Evolutionary conservation across 2,113 vertebrate genomes (phyloP), one percentile per base, ranked within the genome.

Genomic region (Sander lucioperca): DNA sequence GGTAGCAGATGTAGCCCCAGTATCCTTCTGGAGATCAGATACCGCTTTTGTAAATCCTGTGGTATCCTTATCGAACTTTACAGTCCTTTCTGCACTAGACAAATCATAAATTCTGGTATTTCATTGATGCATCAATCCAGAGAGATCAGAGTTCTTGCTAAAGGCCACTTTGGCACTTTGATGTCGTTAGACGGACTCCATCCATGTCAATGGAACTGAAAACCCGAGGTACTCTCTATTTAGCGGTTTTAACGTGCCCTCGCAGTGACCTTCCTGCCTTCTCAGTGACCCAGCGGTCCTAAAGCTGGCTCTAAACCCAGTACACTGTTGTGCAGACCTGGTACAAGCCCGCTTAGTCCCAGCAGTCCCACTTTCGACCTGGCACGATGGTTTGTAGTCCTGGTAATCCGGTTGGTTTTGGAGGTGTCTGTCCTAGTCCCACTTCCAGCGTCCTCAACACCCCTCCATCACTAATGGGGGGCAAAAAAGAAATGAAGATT

Each of bases 201-300:
- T 54, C 57, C 36, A 21, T 27, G 30, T 69, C 4, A 25, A 16
- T 3, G 6, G 11, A 19, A 16, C 36, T 9, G 3, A 30, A 72
- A 9, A 1, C 23, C 48, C 10, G 33, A 12, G 33, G 53, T 50
- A 61, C n/a, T 15, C 14, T 76, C 39, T 9, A 16, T 25, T 50
- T 19, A 33, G 1, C 33, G 33, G 33, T 33, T 6, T 33, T 33
- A 27, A 33, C 10, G 48, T 30, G 70, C 47, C 78, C 70, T 78
- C 19, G 1, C 54, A 48, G 68, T 77, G 70, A 71, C 76, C 82
- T 80, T 72, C 18, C 67, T 59, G 82, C 51, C 33, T 69, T 63
- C 23, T 48, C 50, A 23, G 50, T 48, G 36, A 61, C 5, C 45
- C 78, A 3, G 36, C 73, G 30, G 65, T 23, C 39, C 64, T 3